A percentile compares a stretch with the other conserved stretches of the same genome.
Evolutionary conservation across 2,113 vertebrate species (phyloP).

Genomic region (Scatophagus argus): DNA sequence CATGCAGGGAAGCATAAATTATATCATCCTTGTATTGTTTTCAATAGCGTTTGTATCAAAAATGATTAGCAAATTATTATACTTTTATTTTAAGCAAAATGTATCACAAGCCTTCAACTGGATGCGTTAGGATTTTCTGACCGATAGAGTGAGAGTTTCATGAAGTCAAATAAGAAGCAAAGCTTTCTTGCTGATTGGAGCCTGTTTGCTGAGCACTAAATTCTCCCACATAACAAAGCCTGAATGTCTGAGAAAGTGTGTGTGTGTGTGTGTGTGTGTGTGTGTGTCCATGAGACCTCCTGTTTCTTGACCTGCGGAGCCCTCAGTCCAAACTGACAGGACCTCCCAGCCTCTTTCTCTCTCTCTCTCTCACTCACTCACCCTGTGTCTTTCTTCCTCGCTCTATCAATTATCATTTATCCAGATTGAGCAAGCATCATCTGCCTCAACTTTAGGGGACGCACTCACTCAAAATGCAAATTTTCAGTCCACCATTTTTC

Average conservation of each 20-base stretch:
- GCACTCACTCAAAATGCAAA: constrained; percentile 74
- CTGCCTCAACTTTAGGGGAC: constrained; percentile 55
- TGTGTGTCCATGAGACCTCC: constrained; percentile 52
- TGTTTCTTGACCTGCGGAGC: constrained; percentile 81
- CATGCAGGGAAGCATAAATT: no score
- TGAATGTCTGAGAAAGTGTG: constrained; percentile 77
- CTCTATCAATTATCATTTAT: constrained; percentile 73
- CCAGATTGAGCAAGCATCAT: constrained; percentile 67
- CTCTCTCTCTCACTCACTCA: constrained; percentile 11
- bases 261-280: constrained; percentile 34
- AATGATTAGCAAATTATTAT: no score
- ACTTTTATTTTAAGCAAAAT: neutral
- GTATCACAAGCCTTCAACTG: neutral
- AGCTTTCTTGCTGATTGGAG: constrained; percentile 59
- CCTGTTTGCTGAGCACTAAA: constrained; percentile 81
- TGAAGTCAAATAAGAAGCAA: constrained; percentile 74
- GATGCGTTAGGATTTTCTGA: neutral
- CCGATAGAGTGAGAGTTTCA: constrained; percentile 53
- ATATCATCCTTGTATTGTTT: no score
- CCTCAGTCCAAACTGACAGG: constrained; percentile 78
- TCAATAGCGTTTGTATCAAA: no score
- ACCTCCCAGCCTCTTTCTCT: constrained; percentile 74
- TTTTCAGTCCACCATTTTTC: constrained; percentile 53
- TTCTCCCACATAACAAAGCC: constrained; percentile 82
- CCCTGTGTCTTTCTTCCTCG: constrained; percentile 14